Conservation (phyloP, 2,888 invertebrate species). For the Eupithecia centaureata region DNA sequence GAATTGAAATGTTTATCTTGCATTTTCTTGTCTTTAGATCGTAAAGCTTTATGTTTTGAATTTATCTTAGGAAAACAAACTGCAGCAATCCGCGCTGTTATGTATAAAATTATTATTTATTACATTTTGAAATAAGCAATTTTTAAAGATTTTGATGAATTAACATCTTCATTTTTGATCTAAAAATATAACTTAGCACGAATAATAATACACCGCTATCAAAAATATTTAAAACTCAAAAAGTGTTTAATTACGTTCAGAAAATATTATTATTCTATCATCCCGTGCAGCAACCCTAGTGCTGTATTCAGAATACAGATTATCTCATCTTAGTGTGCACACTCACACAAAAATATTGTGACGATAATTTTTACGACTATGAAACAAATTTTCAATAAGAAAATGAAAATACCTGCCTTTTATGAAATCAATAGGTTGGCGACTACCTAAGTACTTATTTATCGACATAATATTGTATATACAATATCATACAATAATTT, state of each 20-base stretch:
- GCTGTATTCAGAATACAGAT: conserved; percentile 8
- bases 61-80: too few relatives aligned
- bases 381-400: conserved; percentile 50
- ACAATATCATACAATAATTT: background rate
- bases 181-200: too few relatives aligned
- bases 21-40: too few relatives aligned
- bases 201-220: too few relatives aligned
- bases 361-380: conserved; percentile 49
- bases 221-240: too few relatives aligned
- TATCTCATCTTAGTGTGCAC: conserved; percentile 33
- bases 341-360: conserved; percentile 48
- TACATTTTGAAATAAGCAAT: too few relatives aligned
- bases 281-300: conserved; percentile 18
- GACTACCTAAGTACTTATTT: background rate
- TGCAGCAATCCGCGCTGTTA: too few relatives aligned
- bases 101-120: too few relatives aligned
- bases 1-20: background rate
- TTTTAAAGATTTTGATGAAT: too few relatives aligned
- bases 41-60: too few relatives aligned
- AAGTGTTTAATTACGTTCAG: too few relatives aligned
- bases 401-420: conserved; percentile 14
- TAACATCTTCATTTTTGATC: too few relatives aligned
- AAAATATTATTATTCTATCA: background rate
- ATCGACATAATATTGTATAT: background rate
- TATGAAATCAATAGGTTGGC: conserved; percentile 28